These are phyloP conservation scores for Telmatherina bonti DNA, from an alignment of 2,797 vertebrate species.

Conservation along the genomic window DNA sequence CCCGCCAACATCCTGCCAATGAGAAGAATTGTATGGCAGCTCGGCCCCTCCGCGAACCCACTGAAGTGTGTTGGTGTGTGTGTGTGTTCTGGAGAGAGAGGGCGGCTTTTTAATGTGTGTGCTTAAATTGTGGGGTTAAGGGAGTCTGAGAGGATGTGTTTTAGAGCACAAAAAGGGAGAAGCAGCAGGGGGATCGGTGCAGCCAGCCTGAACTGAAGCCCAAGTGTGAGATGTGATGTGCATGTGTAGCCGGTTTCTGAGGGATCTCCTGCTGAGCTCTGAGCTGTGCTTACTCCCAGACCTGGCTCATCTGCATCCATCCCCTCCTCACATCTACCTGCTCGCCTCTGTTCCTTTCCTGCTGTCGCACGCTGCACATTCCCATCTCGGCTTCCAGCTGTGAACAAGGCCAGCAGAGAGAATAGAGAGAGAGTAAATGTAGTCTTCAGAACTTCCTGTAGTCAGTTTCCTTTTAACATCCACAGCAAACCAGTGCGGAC, in stretches of 20 bases:
- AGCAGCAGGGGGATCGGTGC: conserved; percentile 69
- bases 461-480: conserved; percentile 15
- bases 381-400: conserved; percentile 53
- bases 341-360: conserved; percentile 20
- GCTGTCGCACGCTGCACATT: conserved; percentile 32
- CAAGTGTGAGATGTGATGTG: conserved; percentile 37
- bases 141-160: conserved; percentile 67
- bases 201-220: conserved; percentile 64
- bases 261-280: conserved; percentile 63
- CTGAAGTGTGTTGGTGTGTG: conserved; percentile 14
- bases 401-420: conserved; percentile 45
- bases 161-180: conserved; percentile 74
- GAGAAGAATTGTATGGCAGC: conserved; percentile 64
- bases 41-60: conserved; percentile 51
- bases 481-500: not conserved
- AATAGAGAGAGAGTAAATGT: conserved; percentile 19
- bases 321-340: conserved; percentile 19
- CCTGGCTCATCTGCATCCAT: conserved; percentile 65
- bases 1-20: conserved; percentile 59
- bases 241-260: conserved; percentile 37
- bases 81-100: conserved; percentile 1
- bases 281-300: conserved; percentile 66
- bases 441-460: conserved; percentile 26
- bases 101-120: conserved; percentile 19
- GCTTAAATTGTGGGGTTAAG: conserved; percentile 51